Percentiles rank a stretch among this genome's conserved stretches.
phyloP scores from a whole-genome alignment of 2,113 vertebrate genomes.

The Daubentonia madagascariensis region DNA sequence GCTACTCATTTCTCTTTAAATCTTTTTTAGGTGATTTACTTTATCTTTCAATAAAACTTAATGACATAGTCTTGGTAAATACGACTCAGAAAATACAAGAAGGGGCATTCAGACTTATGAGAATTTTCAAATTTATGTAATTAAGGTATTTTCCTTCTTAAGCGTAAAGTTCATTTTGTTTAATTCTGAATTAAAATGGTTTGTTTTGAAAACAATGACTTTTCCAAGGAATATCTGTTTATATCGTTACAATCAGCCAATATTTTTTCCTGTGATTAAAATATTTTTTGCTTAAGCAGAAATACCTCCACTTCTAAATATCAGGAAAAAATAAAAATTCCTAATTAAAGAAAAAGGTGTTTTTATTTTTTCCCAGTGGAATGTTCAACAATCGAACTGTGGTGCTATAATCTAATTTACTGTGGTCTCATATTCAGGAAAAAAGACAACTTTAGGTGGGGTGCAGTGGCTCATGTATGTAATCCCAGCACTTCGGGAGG shows the following conservation, averaged over 20 bases:
- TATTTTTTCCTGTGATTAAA: neutral
- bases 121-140: neutral
- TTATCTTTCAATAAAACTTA: neutral
- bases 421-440: neutral
- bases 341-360: neutral
- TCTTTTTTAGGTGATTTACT: neutral
- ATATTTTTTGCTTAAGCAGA: neutral
- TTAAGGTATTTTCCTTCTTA: neutral
- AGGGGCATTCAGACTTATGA: neutral
- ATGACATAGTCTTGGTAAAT: neutral
- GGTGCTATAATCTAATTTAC: neutral
- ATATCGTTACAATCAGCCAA: neutral
- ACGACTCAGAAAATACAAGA: neutral
- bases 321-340: neutral
- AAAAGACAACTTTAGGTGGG: neutral
- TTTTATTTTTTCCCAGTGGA: neutral
- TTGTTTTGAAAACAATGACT: neutral
- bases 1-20: neutral
- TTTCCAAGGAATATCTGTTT: neutral
- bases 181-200: constrained; percentile 53
- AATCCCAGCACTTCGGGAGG: no score
- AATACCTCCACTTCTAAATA: neutral
- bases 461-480: no score
- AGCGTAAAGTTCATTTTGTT: neutral
- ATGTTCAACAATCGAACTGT: neutral